Base-by-base conservation (phyloP, 2,797 vertebrate species). In the Psittacula echo region DNA sequence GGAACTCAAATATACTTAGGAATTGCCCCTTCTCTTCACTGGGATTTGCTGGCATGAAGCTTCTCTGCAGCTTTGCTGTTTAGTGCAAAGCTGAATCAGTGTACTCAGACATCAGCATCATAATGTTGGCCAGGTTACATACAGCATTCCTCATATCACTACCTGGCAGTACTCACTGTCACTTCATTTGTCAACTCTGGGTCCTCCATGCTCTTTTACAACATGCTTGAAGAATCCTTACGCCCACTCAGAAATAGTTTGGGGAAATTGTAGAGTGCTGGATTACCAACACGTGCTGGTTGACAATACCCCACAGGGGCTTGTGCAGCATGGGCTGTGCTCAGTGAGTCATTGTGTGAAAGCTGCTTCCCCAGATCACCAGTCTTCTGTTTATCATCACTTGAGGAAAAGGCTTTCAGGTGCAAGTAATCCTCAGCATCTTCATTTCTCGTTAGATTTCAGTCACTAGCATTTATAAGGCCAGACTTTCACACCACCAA, bases 331-430 rank as follows among this genome's bases (percentile, higher is more conserved):
- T 13, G 24, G 30, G 39, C 16, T 12, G 7, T 44, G n/a, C 20
- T 77, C 50, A 62, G 0, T 37, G 7, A 7, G 54, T 47, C 32
- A 34, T 32, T 4, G 2, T 9, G 3, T 3, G 5, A 70, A 47
- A 47, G 32, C 20, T 70, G 22, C 61, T 85, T 58, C 5, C 29
- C 19, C 27, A 74, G 45, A 45, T 68, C 32, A 32, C 32, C 26
- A 22, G 7, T 24, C 50, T 11, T 67, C 42, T 73, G 45, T 51
- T 85, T 51, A 56, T 0, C 2, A 26, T 48, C 44, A 20, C 61
- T 44, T 26, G 14, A 78, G 53, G 18, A 61, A 82, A 82, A 91
- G 12, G 4, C 20, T 83, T 73, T 45, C 15, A 21, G 5, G 21
- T 20, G 27, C 21, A 4, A 7, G 16, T 13, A 62, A 47, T 10